Conservation (phyloP, 2,113 vertebrate species). For the Capreolus pygargus region DNA sequence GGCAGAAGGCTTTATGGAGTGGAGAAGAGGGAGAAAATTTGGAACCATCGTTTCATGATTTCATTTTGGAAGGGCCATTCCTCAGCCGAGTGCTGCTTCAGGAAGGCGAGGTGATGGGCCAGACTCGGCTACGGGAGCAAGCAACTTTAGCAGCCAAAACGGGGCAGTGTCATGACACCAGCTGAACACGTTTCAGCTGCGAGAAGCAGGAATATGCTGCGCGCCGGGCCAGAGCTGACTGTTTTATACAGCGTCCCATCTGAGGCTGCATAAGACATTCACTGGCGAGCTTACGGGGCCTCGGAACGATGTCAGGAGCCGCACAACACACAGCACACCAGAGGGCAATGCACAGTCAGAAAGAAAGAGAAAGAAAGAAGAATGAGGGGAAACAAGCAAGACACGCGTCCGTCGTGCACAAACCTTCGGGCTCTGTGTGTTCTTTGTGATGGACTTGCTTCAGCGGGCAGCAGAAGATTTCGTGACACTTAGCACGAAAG, state of each 20-base stretch:
- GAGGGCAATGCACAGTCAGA: constrained; percentile 78
- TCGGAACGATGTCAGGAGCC: constrained; percentile 64
- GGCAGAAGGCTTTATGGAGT: constrained; percentile 84
- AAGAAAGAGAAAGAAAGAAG: constrained; percentile 66
- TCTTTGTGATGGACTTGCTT: constrained; percentile 99
- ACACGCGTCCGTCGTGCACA: constrained; percentile 89
- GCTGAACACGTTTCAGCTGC: constrained; percentile 76
- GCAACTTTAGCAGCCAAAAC: constrained; percentile 82
- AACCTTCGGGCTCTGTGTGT: constrained; percentile 98
- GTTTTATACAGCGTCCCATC: constrained; percentile 50
- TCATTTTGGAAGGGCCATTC: constrained; percentile 70
- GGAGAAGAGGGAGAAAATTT: constrained; percentile 62
- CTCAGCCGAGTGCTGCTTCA: constrained; percentile 74
- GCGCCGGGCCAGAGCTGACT: background rate
- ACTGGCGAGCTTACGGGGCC: constrained; percentile 77
- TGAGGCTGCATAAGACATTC: constrained; percentile 74
- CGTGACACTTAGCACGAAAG: constrained; percentile 99
- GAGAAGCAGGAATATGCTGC: constrained; percentile 67
- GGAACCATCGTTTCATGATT: constrained; percentile 27
- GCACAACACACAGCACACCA: constrained; percentile 82
- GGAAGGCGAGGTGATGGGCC: constrained; percentile 54
- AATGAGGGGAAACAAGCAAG: constrained; percentile 81
- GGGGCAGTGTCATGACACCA: constrained; percentile 76
- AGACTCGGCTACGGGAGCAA: constrained; percentile 76
- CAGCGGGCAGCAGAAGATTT: constrained; percentile 99